Evolutionary conservation across 2,797 vertebrate genomes (phyloP), one percentile per base, ranked within the genome.

Genomic region (Sylvia borin): DNA sequence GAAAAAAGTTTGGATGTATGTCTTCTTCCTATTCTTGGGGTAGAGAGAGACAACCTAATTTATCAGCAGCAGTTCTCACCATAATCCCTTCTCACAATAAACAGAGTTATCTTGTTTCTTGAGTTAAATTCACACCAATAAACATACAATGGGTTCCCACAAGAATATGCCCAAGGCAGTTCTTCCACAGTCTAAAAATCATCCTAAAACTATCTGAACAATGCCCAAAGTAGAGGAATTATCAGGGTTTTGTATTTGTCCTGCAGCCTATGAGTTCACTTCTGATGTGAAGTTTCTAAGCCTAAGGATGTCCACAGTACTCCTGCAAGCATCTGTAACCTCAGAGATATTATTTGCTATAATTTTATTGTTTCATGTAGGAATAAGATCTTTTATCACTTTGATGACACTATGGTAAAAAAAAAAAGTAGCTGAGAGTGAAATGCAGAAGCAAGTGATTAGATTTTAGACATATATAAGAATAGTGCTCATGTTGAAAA

Each of bases 21-120:
- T 38, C 14, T 17, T 65, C 43, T 75, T 92, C 58, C 27, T 71
- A 24, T 91, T 81, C 51, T 34, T 91, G n/a, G 42, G 62, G 66
- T 29, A 72, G 67, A 87, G 7, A 77, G 22, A 83, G 88, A 42
- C 6, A 62, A 20, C 4, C 7, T 32, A 53, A 73, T 60, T 43
- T 24, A 31, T 31, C 27, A 83, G 43, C 26, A 78, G 34, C 10
- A 89, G 32, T 62, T 93, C 50, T 78, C 38, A 55, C n/a, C 16
- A 51, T 88, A 93, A 89, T 66, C 74, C 47, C 17, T 85, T 91
- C 47, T 80, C 54, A 89, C 40, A 95, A 92, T 64, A 96, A 95
- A 92, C 84, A 95, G 50, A 77, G 16, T 85, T 83, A 93, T 91
- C 88, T 88, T 76, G 32, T 94, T 96, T 82, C 79, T 76, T 11